A percentile compares a stretch with the other conserved stretches of the same genome.
Evolutionary conservation across 2,797 vertebrate species (phyloP).

Genomic region (Loris lydekkerianus): DNA sequence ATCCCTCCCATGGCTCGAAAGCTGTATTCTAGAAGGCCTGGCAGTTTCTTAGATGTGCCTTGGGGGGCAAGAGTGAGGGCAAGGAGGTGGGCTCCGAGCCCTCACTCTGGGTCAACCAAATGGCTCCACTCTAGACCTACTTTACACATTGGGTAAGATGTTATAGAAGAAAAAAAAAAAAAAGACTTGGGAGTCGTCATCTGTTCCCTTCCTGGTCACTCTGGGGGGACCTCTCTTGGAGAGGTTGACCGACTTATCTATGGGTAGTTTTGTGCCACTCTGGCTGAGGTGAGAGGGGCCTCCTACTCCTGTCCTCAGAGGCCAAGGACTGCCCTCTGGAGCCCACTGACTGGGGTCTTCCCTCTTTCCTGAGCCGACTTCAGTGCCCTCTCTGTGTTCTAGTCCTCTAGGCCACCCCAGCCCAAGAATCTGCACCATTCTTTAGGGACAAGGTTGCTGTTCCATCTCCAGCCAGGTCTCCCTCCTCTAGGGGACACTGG

Average conservation of each 20-base stretch:
- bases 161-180: neutral
- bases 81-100: neutral
- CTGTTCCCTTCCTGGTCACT: neutral
- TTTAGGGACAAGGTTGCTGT: neutral
- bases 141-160: neutral
- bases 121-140: neutral
- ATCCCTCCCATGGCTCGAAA: neutral
- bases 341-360: neutral
- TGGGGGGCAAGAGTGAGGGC: neutral
- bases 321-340: neutral
- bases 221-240: neutral
- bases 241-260: neutral
- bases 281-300: neutral
- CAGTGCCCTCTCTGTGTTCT: neutral
- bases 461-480: too few species aligned
- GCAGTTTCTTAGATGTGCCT: neutral
- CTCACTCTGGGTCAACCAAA: neutral
- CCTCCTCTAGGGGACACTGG: neutral
- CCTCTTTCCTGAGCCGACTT: too few species aligned
- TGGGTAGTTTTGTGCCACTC: neutral
- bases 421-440: neutral
- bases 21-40: neutral
- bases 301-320: neutral
- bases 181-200: neutral
- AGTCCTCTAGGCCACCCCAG: neutral